phyloP scores from a whole-genome alignment of 1,140 invertebrate genomes.

The Diachasma alloeum region DNA sequence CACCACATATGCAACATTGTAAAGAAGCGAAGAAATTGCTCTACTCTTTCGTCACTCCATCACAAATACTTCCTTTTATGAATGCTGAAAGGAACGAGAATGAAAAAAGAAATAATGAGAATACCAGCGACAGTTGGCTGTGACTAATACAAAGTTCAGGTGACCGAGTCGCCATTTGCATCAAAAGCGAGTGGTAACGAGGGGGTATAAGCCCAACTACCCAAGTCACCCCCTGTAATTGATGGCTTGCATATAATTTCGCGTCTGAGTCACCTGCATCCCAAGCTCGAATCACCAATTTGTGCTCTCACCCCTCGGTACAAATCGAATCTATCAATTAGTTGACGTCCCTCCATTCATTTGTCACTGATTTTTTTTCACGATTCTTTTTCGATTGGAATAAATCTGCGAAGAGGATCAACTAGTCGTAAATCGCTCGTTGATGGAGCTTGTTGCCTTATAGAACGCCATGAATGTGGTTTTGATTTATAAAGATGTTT shows the following conservation, averaged over 20 bases:
- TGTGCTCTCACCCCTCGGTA: not conserved
- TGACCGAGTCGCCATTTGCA: slow-evolving; percentile 44
- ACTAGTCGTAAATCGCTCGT: not conserved
- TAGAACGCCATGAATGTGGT: not conserved
- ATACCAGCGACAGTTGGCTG: slow-evolving; percentile 16
- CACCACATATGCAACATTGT: too few relatives aligned
- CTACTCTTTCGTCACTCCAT: not conserved
- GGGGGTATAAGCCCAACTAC: slow-evolving; percentile 22
- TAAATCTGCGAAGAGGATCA: too few relatives aligned
- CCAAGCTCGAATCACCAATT: slow-evolving; percentile 14
- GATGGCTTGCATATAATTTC: slow-evolving; percentile 39
- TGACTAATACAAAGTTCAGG: slow-evolving; percentile 42
- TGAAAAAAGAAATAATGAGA: slow-evolving; percentile 14
- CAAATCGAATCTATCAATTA: not conserved
- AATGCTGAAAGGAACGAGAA: not conserved
- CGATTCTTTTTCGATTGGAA: too few relatives aligned
- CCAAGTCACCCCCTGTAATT: slow-evolving; percentile 32
- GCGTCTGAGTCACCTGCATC: slow-evolving; percentile 41
- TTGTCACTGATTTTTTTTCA: too few relatives aligned
- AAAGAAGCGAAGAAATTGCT: not conserved
- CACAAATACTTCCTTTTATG: not conserved
- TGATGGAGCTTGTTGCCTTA: not conserved
- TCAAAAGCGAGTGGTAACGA: slow-evolving; percentile 40
- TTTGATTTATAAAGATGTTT: slow-evolving; percentile 6
- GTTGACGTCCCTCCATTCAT: not conserved